Base-by-base conservation (phyloP, 2,888 invertebrate genomes). In the Orthosia gracilis region DNA sequence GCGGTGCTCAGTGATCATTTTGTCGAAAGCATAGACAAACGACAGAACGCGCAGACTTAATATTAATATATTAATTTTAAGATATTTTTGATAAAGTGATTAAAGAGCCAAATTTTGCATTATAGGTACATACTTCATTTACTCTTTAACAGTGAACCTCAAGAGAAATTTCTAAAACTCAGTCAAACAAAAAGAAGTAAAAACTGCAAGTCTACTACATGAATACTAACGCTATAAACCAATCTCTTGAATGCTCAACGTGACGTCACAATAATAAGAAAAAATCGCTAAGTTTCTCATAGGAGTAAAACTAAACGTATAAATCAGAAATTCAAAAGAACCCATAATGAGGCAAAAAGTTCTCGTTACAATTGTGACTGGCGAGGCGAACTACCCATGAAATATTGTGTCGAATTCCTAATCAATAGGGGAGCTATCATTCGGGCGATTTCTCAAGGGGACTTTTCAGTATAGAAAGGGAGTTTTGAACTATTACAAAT, bases 261-360 rank as follows among this genome's bases (percentile, higher is more conserved):
- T 61, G 59, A 61, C 45, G 50, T 67, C 49, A 73, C 54, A 72
- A 68, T n/a, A 26, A 31, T 59, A 12, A 54, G 49, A 67, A 62
- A 67, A 69, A 70, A 31, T 4, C 54, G 13, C 58, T 0, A 59
- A 67, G 69, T 76, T 73, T 58, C 55, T 54, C 49, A 18, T 66
- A 66, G 21, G 47, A 73, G 45, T 47, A 68, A 68, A 84, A 85
- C 73, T 85, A 73, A 75, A 73, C 63, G 69, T 47, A 85, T 83
- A 85, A 85, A 85, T 85, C 83, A 80, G 31, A 69, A 40, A 84
- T 83, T 75, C 70, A 81, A 80, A 71, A 52, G 71, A 31, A 57
- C 18, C 54, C 75, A 69, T 78, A 76, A 80, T 76, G 83, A 80
- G 47, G 61, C 55, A 65, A 78, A 85, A 83, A 83, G 55, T 82